phyloP scores from a whole-genome alignment of 92 coral and sea anemone species.

The Actinostola sp. region DNA sequence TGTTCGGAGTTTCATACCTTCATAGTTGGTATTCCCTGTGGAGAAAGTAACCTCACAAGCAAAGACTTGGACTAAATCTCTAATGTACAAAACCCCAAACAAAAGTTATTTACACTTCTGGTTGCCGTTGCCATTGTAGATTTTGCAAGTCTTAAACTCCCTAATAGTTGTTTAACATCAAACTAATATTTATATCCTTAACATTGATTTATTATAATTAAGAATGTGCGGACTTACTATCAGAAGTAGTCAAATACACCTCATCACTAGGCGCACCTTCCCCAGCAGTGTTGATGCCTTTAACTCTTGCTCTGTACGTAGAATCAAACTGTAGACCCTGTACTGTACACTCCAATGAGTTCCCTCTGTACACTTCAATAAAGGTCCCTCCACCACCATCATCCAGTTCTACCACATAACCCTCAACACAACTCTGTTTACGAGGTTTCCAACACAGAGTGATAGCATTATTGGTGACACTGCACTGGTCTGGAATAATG shows the following conservation, averaged over 20 bases:
- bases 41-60: too few species aligned
- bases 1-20: too few species aligned
- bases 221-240: conserved; percentile 55
- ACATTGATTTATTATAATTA: neutral
- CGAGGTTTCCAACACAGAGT: conserved; percentile 93
- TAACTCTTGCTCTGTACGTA: conserved; percentile 92
- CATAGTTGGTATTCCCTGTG: too few species aligned
- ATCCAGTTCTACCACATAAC: conserved; percentile 92
- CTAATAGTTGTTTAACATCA: too few species aligned
- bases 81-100: too few species aligned
- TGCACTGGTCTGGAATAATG: conserved; percentile 91
- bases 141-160: too few species aligned
- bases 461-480: conserved; percentile 90
- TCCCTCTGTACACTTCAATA: conserved; percentile 89
- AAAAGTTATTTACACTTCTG: too few species aligned
- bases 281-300: conserved; percentile 90
- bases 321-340: conserved; percentile 97
- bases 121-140: too few species aligned
- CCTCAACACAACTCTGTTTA: conserved; percentile 88
- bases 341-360: conserved; percentile 81
- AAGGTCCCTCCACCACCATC: conserved; percentile 89
- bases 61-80: too few species aligned
- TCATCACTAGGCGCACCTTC: conserved; percentile 94
- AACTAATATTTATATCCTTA: neutral
- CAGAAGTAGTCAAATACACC: conserved; percentile 92